These are phyloP conservation scores for Bombus waltoni DNA, from an alignment of 1,140 invertebrate genomes.

Conservation along the genomic window DNA sequence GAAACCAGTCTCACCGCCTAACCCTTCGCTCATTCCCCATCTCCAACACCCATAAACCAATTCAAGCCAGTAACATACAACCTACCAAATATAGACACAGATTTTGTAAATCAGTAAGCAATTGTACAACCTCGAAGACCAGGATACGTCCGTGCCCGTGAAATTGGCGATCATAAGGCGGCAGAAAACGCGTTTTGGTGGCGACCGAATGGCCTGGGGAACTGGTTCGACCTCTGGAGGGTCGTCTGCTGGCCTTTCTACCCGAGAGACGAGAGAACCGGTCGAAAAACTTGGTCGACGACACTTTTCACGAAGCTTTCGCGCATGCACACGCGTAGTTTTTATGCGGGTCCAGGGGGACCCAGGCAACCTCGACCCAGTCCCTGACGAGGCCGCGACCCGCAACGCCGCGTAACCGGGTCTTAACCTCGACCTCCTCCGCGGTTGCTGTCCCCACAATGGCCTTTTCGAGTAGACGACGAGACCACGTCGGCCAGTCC, in stretches of 20 bases:
- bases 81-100: too few relatives aligned
- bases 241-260: constrained; percentile 15
- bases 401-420: constrained; percentile 68
- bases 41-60: background rate
- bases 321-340: constrained; percentile 55
- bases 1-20: background rate
- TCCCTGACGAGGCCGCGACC: constrained; percentile 75
- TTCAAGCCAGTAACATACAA: too few relatives aligned
- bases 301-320: constrained; percentile 48
- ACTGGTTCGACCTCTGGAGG: constrained; percentile 45
- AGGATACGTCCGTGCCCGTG: background rate
- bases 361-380: constrained; percentile 74
- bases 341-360: constrained; percentile 58
- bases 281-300: constrained; percentile 40
- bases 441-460: constrained; percentile 36
- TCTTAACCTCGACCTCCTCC: constrained; percentile 68
- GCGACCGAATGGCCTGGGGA: background rate
- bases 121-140: too few relatives aligned
- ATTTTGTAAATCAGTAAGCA: too few relatives aligned
- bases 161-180: constrained; percentile 10
- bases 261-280: constrained; percentile 22
- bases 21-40: background rate
- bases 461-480: constrained; percentile 43
- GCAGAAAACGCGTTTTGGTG: background rate
- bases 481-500: constrained; percentile 1